Percentiles rank a stretch among this genome's conserved stretches.
These are phyloP conservation scores for Sclerodermus sp. DNA, from an alignment of 2,888 invertebrate genomes.

Conservation along the genomic window DNA sequence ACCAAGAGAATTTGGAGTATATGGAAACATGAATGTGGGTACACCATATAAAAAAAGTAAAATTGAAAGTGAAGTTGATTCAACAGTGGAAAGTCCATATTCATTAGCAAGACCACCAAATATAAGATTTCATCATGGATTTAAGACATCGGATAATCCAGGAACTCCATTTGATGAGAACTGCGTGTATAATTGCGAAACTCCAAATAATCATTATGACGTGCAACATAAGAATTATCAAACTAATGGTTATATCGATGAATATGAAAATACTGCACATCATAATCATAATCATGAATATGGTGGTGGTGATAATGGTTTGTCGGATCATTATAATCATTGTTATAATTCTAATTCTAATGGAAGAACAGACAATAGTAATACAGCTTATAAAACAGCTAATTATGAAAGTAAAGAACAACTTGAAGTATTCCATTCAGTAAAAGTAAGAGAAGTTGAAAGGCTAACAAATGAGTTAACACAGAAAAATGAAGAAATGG, in stretches of 20 bases:
- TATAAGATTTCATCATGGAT: slow-evolving; percentile 28
- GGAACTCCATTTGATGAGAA: slow-evolving; percentile 34
- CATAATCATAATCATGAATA: slow-evolving; percentile 31
- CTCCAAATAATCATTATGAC: slow-evolving; percentile 48
- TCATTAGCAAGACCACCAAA: slow-evolving; percentile 38
- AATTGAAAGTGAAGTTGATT: slow-evolving; percentile 19
- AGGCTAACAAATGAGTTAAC: slow-evolving; percentile 41
- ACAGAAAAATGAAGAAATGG: slow-evolving; percentile 47
- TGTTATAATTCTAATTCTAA: slow-evolving; percentile 45
- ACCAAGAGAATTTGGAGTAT: slow-evolving; percentile 35
- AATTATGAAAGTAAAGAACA: slow-evolving; percentile 53
- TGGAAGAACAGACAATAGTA: slow-evolving; percentile 36
- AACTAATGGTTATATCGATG: slow-evolving; percentile 44
- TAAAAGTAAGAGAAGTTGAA: slow-evolving; percentile 53
- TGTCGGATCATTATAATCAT: slow-evolving; percentile 44
- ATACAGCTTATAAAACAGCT: slow-evolving; percentile 37
- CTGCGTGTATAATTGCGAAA: slow-evolving; percentile 43
- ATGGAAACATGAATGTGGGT: slow-evolving; percentile 21
- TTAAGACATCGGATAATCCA: slow-evolving; percentile 27
- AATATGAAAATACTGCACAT: slow-evolving; percentile 38
- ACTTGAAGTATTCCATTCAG: slow-evolving; percentile 55
- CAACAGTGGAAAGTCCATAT: slow-evolving; percentile 34
- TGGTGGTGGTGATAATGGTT: slow-evolving; percentile 38
- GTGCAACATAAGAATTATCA: slow-evolving; percentile 33
- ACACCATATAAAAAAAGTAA: slow-evolving; percentile 33